Base-by-base conservation (phyloP, 2,113 vertebrate species). In the Ariopsis seemanni region DNA sequence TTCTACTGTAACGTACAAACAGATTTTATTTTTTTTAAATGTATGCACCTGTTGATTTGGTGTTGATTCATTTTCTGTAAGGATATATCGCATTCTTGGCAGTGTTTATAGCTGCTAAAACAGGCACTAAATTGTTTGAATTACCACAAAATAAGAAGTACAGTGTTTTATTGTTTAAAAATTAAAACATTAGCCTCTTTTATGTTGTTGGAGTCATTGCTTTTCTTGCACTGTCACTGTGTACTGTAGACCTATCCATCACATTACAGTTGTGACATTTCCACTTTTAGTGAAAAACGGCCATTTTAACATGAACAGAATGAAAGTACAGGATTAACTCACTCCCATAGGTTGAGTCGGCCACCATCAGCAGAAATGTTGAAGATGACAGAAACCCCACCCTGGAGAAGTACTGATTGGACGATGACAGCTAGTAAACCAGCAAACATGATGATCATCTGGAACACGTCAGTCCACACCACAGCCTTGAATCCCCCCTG, bases 381-480 rank as follows among this genome's bases (percentile, higher is more conserved):
- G 52, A 97, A 81, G 86, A 98, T 95, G 75, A 48, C 87, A 22
- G 72, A 86, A 77, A 98, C 85, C 72, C 96, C 97, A 0, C 94
- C 95, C 90, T 96, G 94, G 83, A 97, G 50, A 62, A 95, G 86
- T 79, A 95, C 93, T 81, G 95, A 94, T 87, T 94, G 95, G 91
- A 97, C 90, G 84, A 98, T 96, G 85, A 98, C 96, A 52, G 96
- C 92, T 0, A 96, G 91, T 91, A 97, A 96, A 52, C 97, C 97
- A 91, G 96, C 95, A 0, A 98, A 72, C 96, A 98, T 97, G 90
- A 98, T 95, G 89, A 94, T 95, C 85, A 97, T 94, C 93, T 98
- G 97, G 91, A 98, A 96, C 65, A 97, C 97, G 0, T 98, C 97
- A 1, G 97, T 98, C 97, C 97, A 98, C 77, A 98, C 97, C 89